Conservation (phyloP, 2,113 vertebrate species). For the Eulemur macaco region DNA sequence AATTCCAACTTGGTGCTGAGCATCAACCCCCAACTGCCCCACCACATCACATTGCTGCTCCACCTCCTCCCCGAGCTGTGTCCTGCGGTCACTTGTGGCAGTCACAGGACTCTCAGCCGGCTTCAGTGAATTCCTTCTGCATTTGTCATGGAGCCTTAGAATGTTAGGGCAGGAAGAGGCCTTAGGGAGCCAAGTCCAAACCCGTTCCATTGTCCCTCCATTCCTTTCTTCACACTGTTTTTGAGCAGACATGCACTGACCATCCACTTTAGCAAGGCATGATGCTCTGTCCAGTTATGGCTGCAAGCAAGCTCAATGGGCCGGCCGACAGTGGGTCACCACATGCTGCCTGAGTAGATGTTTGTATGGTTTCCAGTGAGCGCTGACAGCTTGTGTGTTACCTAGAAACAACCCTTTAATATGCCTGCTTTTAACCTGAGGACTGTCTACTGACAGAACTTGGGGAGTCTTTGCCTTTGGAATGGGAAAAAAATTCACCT, state of each 20-base stretch:
- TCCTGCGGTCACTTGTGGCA: constrained; percentile 1
- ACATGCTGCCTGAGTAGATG: neutral
- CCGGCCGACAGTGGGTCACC: neutral
- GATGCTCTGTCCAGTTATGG: neutral
- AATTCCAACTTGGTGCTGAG: constrained; percentile 7
- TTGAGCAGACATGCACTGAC: neutral
- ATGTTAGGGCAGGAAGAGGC: neutral
- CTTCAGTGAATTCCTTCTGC: constrained; percentile 54
- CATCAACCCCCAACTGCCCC: neutral
- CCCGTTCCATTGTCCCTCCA: neutral
- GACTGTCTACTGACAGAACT: neutral
- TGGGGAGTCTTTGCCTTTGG: neutral
- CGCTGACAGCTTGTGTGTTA: neutral
- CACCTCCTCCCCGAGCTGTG: neutral
- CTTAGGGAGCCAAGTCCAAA: neutral
- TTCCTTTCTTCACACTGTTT: neutral
- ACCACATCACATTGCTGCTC: neutral
- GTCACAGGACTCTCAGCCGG: constrained; percentile 7
- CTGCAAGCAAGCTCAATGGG: neutral
- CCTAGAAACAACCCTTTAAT: neutral
- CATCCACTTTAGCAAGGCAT: neutral
- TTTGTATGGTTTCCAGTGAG: neutral
- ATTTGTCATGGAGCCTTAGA: constrained; percentile 44
- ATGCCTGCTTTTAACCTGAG: neutral
- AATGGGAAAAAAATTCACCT: neutral